Evolutionary conservation across 2,113 vertebrate species (phyloP).

Genomic region (Pterocles gutturalis): DNA sequence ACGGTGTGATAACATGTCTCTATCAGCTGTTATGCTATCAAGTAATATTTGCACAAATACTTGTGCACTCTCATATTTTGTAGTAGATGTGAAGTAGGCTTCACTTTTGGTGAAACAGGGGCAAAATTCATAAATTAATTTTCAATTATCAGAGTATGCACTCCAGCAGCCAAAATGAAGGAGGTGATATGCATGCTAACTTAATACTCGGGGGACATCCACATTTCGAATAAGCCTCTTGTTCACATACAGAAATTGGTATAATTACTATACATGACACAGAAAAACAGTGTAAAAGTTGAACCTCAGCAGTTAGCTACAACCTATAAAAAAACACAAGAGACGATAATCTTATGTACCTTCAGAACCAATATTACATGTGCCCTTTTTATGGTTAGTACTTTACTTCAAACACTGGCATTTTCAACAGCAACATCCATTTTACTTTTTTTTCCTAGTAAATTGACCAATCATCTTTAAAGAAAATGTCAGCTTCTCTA

Average conservation of each 20-base stretch:
- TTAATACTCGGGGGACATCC: neutral
- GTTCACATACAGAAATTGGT: neutral
- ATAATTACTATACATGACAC: neutral
- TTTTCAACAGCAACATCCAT: neutral
- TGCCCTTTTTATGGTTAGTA: neutral
- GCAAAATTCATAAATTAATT: neutral
- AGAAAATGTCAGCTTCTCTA: neutral
- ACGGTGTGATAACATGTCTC: rapidly evolving
- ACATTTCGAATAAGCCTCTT: neutral
- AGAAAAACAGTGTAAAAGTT: neutral
- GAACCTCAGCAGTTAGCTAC: neutral
- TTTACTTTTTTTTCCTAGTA: neutral
- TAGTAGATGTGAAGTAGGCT: neutral
- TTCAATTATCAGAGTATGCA: too few relatives aligned
- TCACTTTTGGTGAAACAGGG: neutral
- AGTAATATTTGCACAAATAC: neutral
- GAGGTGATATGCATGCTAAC: neutral
- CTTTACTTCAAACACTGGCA: neutral
- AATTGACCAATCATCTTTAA: conserved; percentile 6
- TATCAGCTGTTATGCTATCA: neutral
- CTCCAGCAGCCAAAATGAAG: neutral
- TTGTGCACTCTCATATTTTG: rapidly evolving
- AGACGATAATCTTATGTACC: neutral
- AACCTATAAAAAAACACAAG: neutral
- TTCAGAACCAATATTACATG: neutral